phyloP scores from a whole-genome alignment of 1,140 invertebrate species.

The Stratiolaelaps scimitus region DNA sequence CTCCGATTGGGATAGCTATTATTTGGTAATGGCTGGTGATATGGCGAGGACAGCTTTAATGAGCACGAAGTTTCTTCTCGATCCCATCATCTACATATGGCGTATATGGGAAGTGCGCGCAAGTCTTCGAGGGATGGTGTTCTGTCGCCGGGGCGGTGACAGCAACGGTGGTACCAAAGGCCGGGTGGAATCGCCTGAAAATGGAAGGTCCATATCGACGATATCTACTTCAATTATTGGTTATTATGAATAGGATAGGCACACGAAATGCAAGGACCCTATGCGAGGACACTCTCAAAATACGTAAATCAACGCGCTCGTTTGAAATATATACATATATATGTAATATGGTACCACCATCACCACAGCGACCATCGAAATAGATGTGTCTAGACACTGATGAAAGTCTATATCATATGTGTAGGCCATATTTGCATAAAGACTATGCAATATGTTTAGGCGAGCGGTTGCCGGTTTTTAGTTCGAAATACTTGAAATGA shows the following conservation, averaged over 20 bases:
- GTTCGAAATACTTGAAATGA: too few species aligned
- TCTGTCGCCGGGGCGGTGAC: not conserved
- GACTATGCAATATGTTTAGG: too few species aligned
- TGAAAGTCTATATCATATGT: too few species aligned
- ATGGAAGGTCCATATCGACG: slow-evolving; percentile 10
- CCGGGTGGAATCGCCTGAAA: slow-evolving; percentile 17
- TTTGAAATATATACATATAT: too few species aligned
- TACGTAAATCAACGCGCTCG: too few species aligned
- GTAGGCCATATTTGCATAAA: too few species aligned
- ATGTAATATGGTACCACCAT: too few species aligned
- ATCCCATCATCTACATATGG: slow-evolving; percentile 23
- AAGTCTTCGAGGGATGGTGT: not conserved
- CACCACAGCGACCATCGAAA: too few species aligned
- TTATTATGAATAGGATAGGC: not conserved
- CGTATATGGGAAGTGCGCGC: slow-evolving; percentile 19
- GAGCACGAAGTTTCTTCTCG: slow-evolving; percentile 19
- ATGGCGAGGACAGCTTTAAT: slow-evolving; percentile 21
- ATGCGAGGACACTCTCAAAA: too few species aligned
- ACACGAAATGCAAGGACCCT: too few species aligned
- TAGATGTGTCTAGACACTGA: too few species aligned
- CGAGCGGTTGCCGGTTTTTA: too few species aligned
- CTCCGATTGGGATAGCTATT: slow-evolving; percentile 23
- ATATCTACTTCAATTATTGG: slow-evolving; percentile 18
- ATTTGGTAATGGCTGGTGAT: slow-evolving; percentile 14
- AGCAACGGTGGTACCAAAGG: not conserved